A percentile compares a stretch with the other conserved stretches of the same genome.
These are phyloP conservation scores for Pristionchus fissidentatus DNA, from an alignment of 2,888 invertebrate species.

Conservation along the genomic window DNA sequence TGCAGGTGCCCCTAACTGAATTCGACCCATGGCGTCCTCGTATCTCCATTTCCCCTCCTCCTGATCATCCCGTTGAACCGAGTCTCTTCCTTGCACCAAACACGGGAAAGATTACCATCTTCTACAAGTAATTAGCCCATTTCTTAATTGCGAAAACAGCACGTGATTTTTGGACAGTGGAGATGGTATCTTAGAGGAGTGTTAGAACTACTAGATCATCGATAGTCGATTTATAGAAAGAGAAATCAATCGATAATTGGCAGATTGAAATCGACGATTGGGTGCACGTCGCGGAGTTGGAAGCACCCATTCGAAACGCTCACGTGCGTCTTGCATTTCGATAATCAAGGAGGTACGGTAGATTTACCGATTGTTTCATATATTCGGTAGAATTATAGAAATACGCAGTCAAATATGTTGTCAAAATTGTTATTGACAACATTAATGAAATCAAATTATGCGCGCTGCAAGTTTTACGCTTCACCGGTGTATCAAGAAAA, in stretches of 20 bases:
- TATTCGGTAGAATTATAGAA: too few relatives aligned
- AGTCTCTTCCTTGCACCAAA: slow-evolving; percentile 53
- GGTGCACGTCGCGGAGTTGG: slow-evolving; percentile 59
- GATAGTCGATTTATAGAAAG: too few relatives aligned
- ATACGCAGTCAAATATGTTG: too few relatives aligned
- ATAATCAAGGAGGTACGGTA: slow-evolving; percentile 59
- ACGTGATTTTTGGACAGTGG: background rate
- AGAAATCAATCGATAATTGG: background rate
- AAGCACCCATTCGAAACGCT: slow-evolving; percentile 71
- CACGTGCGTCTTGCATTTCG: slow-evolving; percentile 61
- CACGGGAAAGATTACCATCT: slow-evolving; percentile 51
- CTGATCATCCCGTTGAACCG: slow-evolving; percentile 46
- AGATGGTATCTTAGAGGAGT: background rate
- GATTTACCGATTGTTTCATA: background rate
- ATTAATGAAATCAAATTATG: too few relatives aligned
- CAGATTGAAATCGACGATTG: slow-evolving; percentile 38
- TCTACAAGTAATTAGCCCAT: slow-evolving; percentile 45
- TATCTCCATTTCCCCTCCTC: slow-evolving; percentile 44
- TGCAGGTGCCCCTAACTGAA: slow-evolving; percentile 44
- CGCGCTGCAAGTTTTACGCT: too few relatives aligned
- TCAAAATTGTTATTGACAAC: too few relatives aligned
- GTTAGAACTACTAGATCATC: background rate
- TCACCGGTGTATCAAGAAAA: too few relatives aligned
- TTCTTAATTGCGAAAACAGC: background rate
- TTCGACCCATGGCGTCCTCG: slow-evolving; percentile 49